Evolutionary conservation across 2,888 invertebrate species (phyloP).

Genomic region (Phania funesta): DNA sequence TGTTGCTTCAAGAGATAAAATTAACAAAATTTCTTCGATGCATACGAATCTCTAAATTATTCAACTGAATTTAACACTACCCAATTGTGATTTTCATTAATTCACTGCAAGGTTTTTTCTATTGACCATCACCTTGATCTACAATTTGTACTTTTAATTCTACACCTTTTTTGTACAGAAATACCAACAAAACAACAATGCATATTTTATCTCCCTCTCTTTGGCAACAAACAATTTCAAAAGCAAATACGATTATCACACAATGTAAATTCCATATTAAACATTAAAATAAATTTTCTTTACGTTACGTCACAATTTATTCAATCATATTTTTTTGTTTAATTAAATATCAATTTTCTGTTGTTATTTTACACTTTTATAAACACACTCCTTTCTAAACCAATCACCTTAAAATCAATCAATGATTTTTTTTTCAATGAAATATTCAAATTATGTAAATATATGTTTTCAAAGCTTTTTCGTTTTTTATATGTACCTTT

Average conservation of each 20-base stretch:
- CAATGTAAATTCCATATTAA: slow-evolving; percentile 31
- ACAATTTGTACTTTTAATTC: neutral
- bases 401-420: slow-evolving; percentile 6
- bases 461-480: slow-evolving; percentile 36
- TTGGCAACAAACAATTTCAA: neutral
- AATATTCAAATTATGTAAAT: slow-evolving; percentile 74
- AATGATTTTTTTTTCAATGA: slow-evolving; percentile 13
- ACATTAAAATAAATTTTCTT: slow-evolving; percentile 19
- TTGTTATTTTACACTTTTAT: slow-evolving; percentile 3
- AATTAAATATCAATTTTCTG: neutral
- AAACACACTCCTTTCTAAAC: slow-evolving; percentile 36
- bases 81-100: neutral
- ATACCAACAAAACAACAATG: slow-evolving; percentile 15
- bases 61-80: neutral
- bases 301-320: slow-evolving; percentile 59
- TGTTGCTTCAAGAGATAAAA: no score
- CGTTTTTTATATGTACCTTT: slow-evolving; percentile 83
- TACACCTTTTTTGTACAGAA: slow-evolving; percentile 20
- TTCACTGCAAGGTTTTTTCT: slow-evolving; percentile 23
- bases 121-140: slow-evolving; percentile 51
- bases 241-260: slow-evolving; percentile 14
- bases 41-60: neutral
- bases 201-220: neutral
- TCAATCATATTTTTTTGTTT: slow-evolving; percentile 23
- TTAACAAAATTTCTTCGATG: no score